Evolutionary conservation across 2,113 vertebrate species (phyloP).

Genomic region (Caretta caretta): DNA sequence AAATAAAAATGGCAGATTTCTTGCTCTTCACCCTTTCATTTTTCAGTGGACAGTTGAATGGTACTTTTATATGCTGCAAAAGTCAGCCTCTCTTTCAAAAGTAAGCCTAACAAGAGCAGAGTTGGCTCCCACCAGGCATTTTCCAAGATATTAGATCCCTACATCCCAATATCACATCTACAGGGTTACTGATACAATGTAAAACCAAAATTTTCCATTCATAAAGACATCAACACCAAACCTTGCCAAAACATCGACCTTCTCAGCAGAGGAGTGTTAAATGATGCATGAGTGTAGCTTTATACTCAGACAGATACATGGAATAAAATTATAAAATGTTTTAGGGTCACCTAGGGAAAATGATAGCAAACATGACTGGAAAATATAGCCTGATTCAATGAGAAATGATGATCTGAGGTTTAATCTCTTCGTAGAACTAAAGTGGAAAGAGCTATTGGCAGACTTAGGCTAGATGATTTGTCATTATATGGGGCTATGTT

Average conservation of each 20-base stretch:
- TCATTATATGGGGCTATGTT: not conserved
- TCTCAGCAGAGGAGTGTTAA: conserved; percentile 65
- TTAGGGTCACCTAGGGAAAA: conserved; percentile 68
- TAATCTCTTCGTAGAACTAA: not conserved
- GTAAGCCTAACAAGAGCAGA: conserved; percentile 37
- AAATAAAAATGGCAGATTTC: not conserved
- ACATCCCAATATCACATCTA: conserved; percentile 70
- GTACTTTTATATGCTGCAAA: not conserved
- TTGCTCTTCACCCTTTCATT: not conserved
- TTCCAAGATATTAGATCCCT: conserved; percentile 56
- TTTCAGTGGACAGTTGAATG: conserved; percentile 17
- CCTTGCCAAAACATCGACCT: conserved; percentile 65
- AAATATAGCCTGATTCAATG: conserved; percentile 37
- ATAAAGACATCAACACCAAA: conserved; percentile 69
- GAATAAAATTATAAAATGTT: conserved; percentile 61
- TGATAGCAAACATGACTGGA: conserved; percentile 11
- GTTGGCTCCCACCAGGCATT: conserved; percentile 28
- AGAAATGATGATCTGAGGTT: conserved; percentile 34
- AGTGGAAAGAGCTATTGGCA: conserved; percentile 29
- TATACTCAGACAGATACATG: conserved; percentile 41
- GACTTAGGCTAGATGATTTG: not conserved
- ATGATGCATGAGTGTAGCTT: conserved; percentile 45
- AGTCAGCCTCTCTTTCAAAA: conserved; percentile 55
- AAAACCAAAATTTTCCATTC: conserved; percentile 70
- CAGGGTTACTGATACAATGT: conserved; percentile 54